Evolutionary conservation across 2,797 vertebrate genomes (phyloP).

Genomic region (Hippoglossus hippoglossus): DNA sequence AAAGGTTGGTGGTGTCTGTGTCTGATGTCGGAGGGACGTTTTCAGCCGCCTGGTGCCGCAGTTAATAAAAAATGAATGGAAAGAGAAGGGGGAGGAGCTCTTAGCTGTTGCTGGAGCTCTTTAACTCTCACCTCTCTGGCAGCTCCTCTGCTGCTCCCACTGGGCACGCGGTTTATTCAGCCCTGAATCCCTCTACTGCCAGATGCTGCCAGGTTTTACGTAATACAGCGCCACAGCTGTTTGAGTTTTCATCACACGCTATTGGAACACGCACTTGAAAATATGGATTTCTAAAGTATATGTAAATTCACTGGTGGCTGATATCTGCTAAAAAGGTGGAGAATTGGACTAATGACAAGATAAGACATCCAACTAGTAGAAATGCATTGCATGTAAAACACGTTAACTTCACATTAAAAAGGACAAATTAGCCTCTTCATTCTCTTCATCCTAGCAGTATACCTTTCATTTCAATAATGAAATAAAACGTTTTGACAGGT

Average conservation of each 20-base stretch:
- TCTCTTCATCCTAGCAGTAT: neutral
- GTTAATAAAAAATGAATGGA: slow-evolving; percentile 87
- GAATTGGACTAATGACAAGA: too few relatives aligned
- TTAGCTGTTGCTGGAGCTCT: slow-evolving; percentile 71
- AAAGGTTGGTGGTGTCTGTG: slow-evolving; percentile 40
- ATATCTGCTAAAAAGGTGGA: neutral
- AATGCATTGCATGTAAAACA: neutral
- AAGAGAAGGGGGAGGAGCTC: slow-evolving; percentile 63
- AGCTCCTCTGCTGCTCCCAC: slow-evolving; percentile 53
- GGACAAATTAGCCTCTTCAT: slow-evolving; percentile 5
- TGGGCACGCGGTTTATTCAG: slow-evolving; percentile 40
- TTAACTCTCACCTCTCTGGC: slow-evolving; percentile 75
- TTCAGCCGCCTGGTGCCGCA: slow-evolving; percentile 75
- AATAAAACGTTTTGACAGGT: neutral
- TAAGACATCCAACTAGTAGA: neutral
- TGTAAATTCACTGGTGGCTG: slow-evolving; percentile 7
- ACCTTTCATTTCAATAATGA: neutral
- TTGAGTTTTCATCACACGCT: slow-evolving; percentile 48
- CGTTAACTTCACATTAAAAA: neutral
- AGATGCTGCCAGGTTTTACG: slow-evolving; percentile 68
- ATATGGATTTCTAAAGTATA: slow-evolving; percentile 37
- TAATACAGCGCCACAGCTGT: slow-evolving; percentile 69
- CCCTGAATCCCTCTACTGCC: slow-evolving; percentile 66
- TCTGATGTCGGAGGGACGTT: slow-evolving; percentile 58
- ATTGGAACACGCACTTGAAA: slow-evolving; percentile 43